Conservation (phyloP, 1,140 invertebrate genomes). For the Lithobius niger region DNA sequence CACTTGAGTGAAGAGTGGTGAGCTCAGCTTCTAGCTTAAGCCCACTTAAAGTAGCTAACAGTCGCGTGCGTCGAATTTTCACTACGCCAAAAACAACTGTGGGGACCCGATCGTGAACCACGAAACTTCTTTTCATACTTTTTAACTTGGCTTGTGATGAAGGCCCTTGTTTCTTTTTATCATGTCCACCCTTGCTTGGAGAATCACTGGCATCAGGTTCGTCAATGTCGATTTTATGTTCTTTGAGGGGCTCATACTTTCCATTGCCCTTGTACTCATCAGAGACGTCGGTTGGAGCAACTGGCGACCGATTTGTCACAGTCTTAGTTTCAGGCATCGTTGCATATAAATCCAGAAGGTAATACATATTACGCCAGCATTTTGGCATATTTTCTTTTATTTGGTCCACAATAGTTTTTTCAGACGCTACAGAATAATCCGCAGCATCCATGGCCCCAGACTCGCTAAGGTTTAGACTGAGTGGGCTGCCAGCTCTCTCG, state of each 20-base stretch:
- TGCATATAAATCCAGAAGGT: constrained; percentile 80
- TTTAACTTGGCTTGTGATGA: constrained; percentile 6
- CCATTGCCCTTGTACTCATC: constrained; percentile 39
- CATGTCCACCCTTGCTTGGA: background rate
- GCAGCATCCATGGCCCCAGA: constrained; percentile 31
- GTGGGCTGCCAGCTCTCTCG: constrained; percentile 13
- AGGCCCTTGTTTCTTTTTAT: background rate
- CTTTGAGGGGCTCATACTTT: constrained; percentile 36
- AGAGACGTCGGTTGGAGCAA: constrained; percentile 34
- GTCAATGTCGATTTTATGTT: constrained; percentile 32
- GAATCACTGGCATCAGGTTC: constrained; percentile 20
- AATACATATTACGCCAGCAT: constrained; percentile 90
- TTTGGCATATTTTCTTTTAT: constrained; percentile 46
- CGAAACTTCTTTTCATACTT: constrained; percentile 24
- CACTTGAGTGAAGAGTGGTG: constrained; percentile 56
- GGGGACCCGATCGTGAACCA: constrained; percentile 35
- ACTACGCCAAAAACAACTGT: constrained; percentile 73
- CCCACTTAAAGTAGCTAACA: constrained; percentile 81
- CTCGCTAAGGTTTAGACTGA: constrained; percentile 22
- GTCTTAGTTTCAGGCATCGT: constrained; percentile 90
- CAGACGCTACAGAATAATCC: constrained; percentile 30
- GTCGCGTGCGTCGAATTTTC: constrained; percentile 69
- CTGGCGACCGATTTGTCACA: constrained; percentile 44
- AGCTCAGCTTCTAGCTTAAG: constrained; percentile 84
- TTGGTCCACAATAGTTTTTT: constrained; percentile 33